Percentiles rank a stretch among this genome's conserved stretches.
Conservation (phyloP, 2,888 invertebrate genomes). For the Caenorhabditis sp. region DNA sequence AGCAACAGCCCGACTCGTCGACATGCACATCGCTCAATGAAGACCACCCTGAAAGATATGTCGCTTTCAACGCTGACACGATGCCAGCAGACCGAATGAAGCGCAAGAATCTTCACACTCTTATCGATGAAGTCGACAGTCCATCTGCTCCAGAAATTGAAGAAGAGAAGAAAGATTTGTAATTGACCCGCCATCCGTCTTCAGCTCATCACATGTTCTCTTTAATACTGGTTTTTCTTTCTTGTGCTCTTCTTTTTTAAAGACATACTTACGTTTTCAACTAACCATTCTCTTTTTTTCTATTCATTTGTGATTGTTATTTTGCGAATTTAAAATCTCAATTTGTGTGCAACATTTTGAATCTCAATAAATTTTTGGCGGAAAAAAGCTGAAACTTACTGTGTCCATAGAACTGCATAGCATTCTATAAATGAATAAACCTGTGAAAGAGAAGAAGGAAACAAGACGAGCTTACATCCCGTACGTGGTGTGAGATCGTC, state of each 20-base stretch:
- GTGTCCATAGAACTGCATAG: background rate
- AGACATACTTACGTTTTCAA: too few relatives aligned
- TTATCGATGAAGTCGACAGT: slow-evolving; percentile 60
- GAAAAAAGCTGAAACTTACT: background rate
- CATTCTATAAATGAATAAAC: background rate
- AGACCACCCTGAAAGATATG: slow-evolving; percentile 47
- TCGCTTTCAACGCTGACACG: slow-evolving; percentile 52
- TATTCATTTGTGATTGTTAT: background rate
- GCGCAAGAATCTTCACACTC: slow-evolving; percentile 21
- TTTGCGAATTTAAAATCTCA: background rate
- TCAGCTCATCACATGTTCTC: slow-evolving; percentile 38
- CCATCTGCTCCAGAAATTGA: slow-evolving; percentile 50
- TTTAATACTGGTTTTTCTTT: slow-evolving; percentile 34
- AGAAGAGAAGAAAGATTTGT: slow-evolving; percentile 43
- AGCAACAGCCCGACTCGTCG: slow-evolving; percentile 51
- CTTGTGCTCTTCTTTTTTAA: background rate
- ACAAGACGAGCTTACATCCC: slow-evolving; percentile 53
- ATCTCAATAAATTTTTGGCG: slow-evolving; percentile 29
- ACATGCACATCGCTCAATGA: slow-evolving; percentile 42
- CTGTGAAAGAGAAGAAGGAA: slow-evolving; percentile 8
- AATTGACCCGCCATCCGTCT: slow-evolving; percentile 3
- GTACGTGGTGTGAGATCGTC: slow-evolving; percentile 25
- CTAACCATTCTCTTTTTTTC: background rate
- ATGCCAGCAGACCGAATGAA: slow-evolving; percentile 49
- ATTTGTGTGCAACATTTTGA: background rate